Evolutionary conservation across 2,113 vertebrate species (phyloP).

Genomic region (Pipa parva): DNA sequence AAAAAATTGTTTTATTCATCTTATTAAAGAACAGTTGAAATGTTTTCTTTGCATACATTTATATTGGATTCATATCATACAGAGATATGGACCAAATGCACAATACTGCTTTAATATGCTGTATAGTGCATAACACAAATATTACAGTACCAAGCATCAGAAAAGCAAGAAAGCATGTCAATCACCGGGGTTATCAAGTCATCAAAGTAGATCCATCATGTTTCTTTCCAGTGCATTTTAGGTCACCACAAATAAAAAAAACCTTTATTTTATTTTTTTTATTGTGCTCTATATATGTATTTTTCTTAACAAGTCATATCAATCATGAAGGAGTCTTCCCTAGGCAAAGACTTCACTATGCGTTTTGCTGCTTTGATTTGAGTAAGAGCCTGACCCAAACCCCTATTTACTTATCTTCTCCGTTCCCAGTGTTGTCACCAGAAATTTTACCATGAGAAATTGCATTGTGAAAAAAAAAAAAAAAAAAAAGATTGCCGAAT

Average conservation of each 20-base stretch:
- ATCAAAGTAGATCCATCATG: constrained; percentile 52
- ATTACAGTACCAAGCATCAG: constrained; percentile 79
- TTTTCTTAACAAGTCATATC: constrained; percentile 31
- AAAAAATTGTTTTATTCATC: constrained; percentile 71
- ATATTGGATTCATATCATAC: constrained; percentile 72
- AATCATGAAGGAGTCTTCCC: constrained; percentile 3
- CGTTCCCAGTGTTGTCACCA: too few species aligned
- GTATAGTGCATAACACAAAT: constrained; percentile 70
- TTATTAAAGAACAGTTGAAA: constrained; percentile 71
- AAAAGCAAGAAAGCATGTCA: constrained; percentile 68
- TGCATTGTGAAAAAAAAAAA: too few species aligned
- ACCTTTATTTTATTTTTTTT: too few species aligned
- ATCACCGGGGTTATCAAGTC: constrained; percentile 67
- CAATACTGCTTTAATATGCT: constrained; percentile 69
- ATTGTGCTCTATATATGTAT: constrained; percentile 64
- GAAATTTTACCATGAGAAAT: too few species aligned
- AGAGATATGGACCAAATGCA: constrained; percentile 72
- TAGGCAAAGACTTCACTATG: too few species aligned
- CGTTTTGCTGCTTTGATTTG: too few species aligned
- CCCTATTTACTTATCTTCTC: too few species aligned
- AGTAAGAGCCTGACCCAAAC: too few species aligned
- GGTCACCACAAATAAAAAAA: constrained; percentile 64
- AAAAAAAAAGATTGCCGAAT: too few species aligned
- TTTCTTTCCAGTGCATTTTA: constrained; percentile 73
- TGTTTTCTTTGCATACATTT: constrained; percentile 73